Base-by-base conservation (phyloP, 2,797 vertebrate species). In the Falco naumanni region DNA sequence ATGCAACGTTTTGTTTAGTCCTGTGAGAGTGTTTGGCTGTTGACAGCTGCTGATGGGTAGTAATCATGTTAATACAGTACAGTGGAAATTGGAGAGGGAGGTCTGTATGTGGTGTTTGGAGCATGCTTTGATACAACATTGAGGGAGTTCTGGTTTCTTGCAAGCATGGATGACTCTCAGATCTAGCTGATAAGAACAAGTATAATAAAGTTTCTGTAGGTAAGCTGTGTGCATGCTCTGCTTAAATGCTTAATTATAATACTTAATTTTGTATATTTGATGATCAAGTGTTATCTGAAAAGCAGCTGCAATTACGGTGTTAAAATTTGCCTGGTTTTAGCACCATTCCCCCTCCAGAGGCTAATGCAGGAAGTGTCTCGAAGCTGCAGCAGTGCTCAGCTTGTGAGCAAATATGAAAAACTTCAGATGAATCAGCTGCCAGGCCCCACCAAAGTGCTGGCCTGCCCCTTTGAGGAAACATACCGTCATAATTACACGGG, bases 221-320 rank as follows among this genome's bases (percentile, higher is more conserved):
- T 88, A 50, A 93, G 45, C 69, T 77, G 65, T 4, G 3, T 45
- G 29, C 34, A 1, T 51, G 72, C 43, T 21, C 25, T 91, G 59
- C 61, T 79, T 63, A 18, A 76, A 47, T 43, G 33, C n/a, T n/a
- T n/a, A 54, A 45, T 24, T 7, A 5, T 34, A 24, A 22, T 29
- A 1, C 18, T 64, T 33, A 6, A 2, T 7, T 26, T 29, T 7
- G 14, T 19, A 0, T 31, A 0, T 39, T 34, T 25, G 26, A 8
- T 63, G 33, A 4, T 64, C 17, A 20, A 33, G 9, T 28, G 29
- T 48, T 64, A 20, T 13, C 48, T 53, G 84, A 19, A 29, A 33
- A 70, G 16, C n/a, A 24, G 8, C 71, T 81, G 74, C 60, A 6
- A 3, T 34, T 21, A 1, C 13, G 69, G 50, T 17, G 16, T 68